Percentiles rank a stretch among this genome's conserved stretches.
phyloP scores from a whole-genome alignment of 2,113 vertebrate species.

The Cranoglanis bouderius region DNA sequence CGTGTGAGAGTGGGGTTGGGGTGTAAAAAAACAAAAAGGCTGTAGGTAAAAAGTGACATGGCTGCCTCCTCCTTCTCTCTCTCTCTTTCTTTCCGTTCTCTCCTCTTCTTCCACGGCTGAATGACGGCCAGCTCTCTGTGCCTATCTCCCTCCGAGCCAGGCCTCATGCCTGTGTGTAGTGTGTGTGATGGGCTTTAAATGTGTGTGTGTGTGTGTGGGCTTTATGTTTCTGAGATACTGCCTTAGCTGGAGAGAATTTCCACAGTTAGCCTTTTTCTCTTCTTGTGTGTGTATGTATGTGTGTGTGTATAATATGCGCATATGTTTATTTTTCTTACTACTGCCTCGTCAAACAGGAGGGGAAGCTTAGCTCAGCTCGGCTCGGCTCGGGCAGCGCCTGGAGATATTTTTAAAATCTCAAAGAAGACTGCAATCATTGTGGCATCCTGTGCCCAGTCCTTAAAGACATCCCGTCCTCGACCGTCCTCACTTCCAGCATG shows the following conservation, averaged over 20 bases:
- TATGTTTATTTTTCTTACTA: conserved; percentile 29
- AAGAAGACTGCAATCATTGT: conserved; percentile 43
- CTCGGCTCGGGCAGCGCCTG: conserved; percentile 31
- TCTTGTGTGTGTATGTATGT: conserved; percentile 32
- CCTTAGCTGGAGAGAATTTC: conserved; percentile 31
- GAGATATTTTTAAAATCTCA: conserved; percentile 51
- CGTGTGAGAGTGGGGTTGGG: not conserved
- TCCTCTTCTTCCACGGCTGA: conserved; percentile 30
- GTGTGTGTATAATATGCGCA: conserved; percentile 15
- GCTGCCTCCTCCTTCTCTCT: conserved; percentile 27
- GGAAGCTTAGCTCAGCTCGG: conserved; percentile 4
- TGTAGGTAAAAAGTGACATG: conserved; percentile 28
- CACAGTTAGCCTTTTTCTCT: not conserved
- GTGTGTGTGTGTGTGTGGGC: conserved; percentile 42
- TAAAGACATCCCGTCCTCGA: conserved; percentile 10
- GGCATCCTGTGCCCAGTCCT: conserved; percentile 45
- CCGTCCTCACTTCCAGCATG: not conserved
- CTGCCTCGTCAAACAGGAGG: conserved; percentile 17
- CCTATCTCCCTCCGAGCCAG: conserved; percentile 35
- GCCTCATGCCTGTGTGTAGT: conserved; percentile 28
- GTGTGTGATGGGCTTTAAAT: conserved; percentile 13
- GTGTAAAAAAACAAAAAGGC: not conserved
- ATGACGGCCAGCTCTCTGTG: conserved; percentile 26
- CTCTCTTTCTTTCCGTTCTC: conserved; percentile 10
- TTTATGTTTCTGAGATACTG: conserved; percentile 18